Evolutionary conservation across 2,113 vertebrate species (phyloP).

Genomic region (Microcebus lehilahytsara): DNA sequence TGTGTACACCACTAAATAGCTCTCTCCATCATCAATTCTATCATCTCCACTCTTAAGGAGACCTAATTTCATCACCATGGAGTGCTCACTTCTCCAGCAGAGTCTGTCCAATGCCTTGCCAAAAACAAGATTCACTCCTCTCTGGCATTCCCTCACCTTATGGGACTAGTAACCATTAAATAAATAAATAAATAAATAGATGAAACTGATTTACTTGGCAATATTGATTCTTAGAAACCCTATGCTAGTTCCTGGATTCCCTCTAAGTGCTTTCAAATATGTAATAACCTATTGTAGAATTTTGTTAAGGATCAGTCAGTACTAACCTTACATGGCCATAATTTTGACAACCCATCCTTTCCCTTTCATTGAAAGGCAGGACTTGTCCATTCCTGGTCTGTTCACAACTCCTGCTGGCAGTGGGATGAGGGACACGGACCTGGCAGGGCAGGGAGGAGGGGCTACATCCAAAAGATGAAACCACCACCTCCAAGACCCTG

Average conservation of each 20-base stretch:
- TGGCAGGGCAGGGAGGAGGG: not conserved
- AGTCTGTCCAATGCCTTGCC: no score
- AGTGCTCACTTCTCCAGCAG: not conserved
- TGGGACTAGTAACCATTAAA: not conserved
- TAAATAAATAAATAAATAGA: not conserved
- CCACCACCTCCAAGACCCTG: not conserved
- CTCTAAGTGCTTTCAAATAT: not conserved
- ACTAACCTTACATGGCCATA: not conserved
- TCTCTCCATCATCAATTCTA: not conserved
- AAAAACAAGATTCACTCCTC: not conserved
- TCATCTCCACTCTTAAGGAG: not conserved
- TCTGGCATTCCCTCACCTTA: not conserved
- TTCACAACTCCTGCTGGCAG: not conserved
- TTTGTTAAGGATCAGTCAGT: not conserved
- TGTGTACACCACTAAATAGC: not conserved
- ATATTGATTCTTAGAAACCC: not conserved
- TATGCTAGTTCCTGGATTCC: not conserved
- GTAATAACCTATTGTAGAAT: not conserved
- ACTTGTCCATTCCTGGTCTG: not conserved
- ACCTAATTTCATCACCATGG: not conserved
- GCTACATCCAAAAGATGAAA: not conserved
- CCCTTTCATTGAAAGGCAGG: not conserved
- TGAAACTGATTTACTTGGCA: not conserved
- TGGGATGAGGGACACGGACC: not conserved
- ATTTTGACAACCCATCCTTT: not conserved